Percentiles rank a stretch among this genome's conserved stretches.
These are phyloP conservation scores for Synanthedon formicaeformis DNA, from an alignment of 2,888 invertebrate genomes.

Conservation along the genomic window DNA sequence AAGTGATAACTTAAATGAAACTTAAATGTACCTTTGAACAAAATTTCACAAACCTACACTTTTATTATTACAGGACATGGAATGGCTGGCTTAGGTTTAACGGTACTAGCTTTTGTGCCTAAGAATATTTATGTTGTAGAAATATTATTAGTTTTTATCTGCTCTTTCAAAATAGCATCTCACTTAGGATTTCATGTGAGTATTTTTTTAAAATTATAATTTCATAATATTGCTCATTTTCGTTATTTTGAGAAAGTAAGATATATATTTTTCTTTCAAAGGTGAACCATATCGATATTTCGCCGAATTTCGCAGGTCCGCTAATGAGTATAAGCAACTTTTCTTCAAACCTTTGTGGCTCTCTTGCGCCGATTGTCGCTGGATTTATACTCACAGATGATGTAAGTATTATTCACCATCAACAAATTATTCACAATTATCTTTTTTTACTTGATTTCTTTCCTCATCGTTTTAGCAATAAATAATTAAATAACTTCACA, in stretches of 20 bases:
- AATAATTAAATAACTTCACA: no score
- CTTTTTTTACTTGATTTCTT: no score
- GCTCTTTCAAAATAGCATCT: constrained; percentile 72
- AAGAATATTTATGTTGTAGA: constrained; percentile 66
- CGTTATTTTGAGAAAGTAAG: no score
- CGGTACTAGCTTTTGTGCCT: constrained; percentile 64
- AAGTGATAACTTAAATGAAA: no score
- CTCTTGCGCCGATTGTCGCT: constrained; percentile 78
- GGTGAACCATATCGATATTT: constrained; percentile 84
- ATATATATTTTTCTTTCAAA: constrained; percentile 20
- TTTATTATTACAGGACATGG: constrained; percentile 51
- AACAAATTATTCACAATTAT: constrained; percentile 6
- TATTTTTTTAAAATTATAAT: constrained; percentile 1
- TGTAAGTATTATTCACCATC: constrained; percentile 51
- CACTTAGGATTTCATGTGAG: constrained; percentile 74
- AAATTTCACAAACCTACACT: no score
- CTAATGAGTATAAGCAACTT: constrained; percentile 87
- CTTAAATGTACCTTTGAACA: no score
- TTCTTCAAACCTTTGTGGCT: constrained; percentile 77
- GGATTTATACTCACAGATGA: constrained; percentile 76
- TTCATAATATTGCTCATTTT: not conserved
- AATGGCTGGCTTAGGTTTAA: constrained; percentile 60
- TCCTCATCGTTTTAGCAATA: no score
- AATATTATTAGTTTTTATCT: constrained; percentile 68
- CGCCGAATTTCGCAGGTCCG: constrained; percentile 84